phyloP scores from a whole-genome alignment of 2,113 vertebrate genomes.

The Ciconia maguari region DNA sequence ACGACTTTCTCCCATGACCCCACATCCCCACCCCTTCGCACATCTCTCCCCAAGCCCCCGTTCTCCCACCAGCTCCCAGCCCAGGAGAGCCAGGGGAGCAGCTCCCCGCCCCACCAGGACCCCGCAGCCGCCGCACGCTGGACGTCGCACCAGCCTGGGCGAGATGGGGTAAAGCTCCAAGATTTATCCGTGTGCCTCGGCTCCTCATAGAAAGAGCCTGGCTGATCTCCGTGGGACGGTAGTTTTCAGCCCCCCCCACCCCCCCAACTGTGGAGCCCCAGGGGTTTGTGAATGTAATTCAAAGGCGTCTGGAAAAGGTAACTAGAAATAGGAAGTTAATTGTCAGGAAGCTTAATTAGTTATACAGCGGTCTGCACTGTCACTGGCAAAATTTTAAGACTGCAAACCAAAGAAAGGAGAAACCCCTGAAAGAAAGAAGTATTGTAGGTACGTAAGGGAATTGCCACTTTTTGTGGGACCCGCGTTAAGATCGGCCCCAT shows the following conservation, averaged over 20 bases:
- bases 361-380: background rate
- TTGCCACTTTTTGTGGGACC: background rate
- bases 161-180: rapidly evolving
- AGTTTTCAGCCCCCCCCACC: background rate
- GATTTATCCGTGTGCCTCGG: background rate
- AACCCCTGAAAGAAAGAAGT: background rate
- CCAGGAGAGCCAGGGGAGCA: background rate
- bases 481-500: rapidly evolving
- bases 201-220: background rate
- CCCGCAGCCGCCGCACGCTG: rapidly evolving
- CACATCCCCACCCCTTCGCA: background rate
- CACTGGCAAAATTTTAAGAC: background rate
- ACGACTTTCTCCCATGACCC: background rate
- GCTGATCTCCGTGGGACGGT: background rate
- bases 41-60: background rate
- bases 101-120: background rate
- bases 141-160: background rate
- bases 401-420: background rate
- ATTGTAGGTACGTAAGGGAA: rapidly evolving
- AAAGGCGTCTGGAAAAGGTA: background rate
- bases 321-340: slow-evolving; percentile 29
- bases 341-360: background rate
- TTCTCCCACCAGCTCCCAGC: background rate
- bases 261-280: background rate
- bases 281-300: background rate